Conservation (phyloP, 1,140 invertebrate species). For the Drosophila mojavensis region DNA sequence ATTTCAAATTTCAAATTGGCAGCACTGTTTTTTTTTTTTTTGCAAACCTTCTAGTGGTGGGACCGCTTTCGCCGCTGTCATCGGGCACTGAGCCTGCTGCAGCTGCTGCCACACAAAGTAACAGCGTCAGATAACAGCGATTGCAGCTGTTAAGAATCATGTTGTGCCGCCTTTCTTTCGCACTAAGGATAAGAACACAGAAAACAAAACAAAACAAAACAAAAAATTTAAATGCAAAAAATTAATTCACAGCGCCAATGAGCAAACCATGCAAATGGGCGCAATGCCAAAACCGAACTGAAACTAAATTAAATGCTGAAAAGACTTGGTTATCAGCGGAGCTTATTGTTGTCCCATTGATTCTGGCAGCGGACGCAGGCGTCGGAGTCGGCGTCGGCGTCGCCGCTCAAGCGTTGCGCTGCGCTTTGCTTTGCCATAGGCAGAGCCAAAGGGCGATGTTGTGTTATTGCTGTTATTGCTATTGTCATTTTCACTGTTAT, state of each 20-base stretch:
- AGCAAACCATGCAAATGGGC: conserved; percentile 48
- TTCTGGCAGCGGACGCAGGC: conserved; percentile 5
- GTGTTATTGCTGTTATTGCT: conserved; percentile 10
- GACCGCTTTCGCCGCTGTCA: conserved; percentile 29
- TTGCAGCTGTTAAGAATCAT: conserved; percentile 33
- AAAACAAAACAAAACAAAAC: background rate
- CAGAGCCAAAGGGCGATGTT: conserved; percentile 31
- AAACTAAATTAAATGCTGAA: conserved; percentile 58
- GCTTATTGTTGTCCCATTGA: conserved; percentile 32
- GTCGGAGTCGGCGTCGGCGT: conserved; percentile 20
- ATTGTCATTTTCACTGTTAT: conserved; percentile 24
- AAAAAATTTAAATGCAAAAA: conserved; percentile 6
- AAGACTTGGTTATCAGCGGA: conserved; percentile 50
- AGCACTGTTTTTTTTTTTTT: background rate
- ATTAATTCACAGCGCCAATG: conserved; percentile 25
- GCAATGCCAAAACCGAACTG: conserved; percentile 54
- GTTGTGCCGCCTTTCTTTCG: no score
- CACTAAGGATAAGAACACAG: background rate
- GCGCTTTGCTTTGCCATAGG: conserved; percentile 6
- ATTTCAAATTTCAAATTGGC: background rate
- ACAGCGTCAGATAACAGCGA: conserved; percentile 25
- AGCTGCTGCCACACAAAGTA: conserved; percentile 41
- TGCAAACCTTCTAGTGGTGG: conserved; percentile 51
- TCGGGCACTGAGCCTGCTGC: conserved; percentile 33
- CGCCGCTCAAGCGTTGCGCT: conserved; percentile 46